phyloP scores from a whole-genome alignment of 2,113 vertebrate genomes.

The Zosterops japonicus region DNA sequence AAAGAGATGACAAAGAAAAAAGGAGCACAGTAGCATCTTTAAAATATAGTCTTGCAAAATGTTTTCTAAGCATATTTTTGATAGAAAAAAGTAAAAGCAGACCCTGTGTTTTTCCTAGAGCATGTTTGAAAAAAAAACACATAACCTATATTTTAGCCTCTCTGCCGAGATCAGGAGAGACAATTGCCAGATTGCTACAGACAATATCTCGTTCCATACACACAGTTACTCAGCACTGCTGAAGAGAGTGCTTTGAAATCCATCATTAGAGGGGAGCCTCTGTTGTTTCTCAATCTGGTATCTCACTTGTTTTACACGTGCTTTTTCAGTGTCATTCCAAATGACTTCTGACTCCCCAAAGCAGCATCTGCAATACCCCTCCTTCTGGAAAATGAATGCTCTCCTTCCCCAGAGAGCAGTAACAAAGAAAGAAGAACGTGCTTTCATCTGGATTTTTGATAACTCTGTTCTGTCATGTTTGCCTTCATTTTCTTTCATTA shows the following conservation, averaged over 20 bases:
- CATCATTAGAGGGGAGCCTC: neutral
- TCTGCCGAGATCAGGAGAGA: neutral
- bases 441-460: neutral
- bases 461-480: neutral
- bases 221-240: neutral
- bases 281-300: neutral
- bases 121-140: neutral
- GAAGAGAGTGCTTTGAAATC: neutral
- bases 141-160: neutral
- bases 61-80: neutral
- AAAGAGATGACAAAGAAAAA: neutral
- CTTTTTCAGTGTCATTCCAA: neutral
- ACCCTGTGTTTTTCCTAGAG: neutral
- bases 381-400: neutral
- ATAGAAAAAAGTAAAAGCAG: neutral
- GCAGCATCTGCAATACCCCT: neutral
- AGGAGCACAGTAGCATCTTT: neutral
- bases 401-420: neutral
- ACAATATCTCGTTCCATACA: neutral
- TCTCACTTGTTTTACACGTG: neutral
- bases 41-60: neutral
- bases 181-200: neutral
- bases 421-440: neutral
- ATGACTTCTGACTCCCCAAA: neutral
- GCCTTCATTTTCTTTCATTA: conserved; percentile 56